A percentile compares a stretch with the other conserved stretches of the same genome.
Evolutionary conservation across 1,140 invertebrate genomes (phyloP).

Genomic region (Rhyzopertha dominica): DNA sequence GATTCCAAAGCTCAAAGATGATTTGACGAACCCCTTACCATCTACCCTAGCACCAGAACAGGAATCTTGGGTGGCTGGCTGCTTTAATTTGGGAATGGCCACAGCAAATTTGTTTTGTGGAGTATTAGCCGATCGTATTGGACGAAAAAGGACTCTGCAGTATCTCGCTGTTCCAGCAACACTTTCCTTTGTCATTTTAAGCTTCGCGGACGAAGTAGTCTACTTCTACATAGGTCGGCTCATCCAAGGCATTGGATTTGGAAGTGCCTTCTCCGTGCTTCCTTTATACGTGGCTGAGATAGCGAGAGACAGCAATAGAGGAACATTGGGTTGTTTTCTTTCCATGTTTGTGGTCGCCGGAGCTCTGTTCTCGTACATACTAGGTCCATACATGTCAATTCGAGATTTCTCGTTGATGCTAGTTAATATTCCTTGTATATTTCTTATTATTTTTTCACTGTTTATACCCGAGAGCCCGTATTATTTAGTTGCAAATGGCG

Average conservation of each 20-base stretch:
- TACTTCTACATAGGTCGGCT: constrained; percentile 59
- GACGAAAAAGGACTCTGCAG: constrained; percentile 47
- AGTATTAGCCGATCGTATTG: constrained; percentile 41
- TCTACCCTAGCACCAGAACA: constrained; percentile 48
- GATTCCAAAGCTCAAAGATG: constrained; percentile 50
- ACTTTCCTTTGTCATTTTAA: constrained; percentile 44
- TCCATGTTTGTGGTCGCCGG: constrained; percentile 20
- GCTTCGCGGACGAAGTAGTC: constrained; percentile 45
- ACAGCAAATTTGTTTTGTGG: constrained; percentile 33
- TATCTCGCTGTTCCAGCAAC: constrained; percentile 42
- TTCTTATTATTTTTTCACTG: constrained; percentile 49
- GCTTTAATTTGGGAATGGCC: constrained; percentile 72
- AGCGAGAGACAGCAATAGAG: constrained; percentile 31
- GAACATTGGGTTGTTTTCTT: constrained; percentile 23
- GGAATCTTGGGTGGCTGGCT: constrained; percentile 73
- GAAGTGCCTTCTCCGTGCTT: constrained; percentile 45
- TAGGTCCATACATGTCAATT: constrained; percentile 57
- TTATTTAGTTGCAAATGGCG: constrained; percentile 55
- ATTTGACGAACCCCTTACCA: constrained; percentile 45
- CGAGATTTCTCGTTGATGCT: constrained; percentile 48
- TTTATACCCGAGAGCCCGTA: constrained; percentile 68
- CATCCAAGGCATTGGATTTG: constrained; percentile 55
- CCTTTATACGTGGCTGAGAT: constrained; percentile 51
- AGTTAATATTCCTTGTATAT: constrained; percentile 45
- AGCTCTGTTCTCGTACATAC: constrained; percentile 45